Conservation (phyloP, 1,140 invertebrate genomes). For the Camponotus pennsylvanicus region DNA sequence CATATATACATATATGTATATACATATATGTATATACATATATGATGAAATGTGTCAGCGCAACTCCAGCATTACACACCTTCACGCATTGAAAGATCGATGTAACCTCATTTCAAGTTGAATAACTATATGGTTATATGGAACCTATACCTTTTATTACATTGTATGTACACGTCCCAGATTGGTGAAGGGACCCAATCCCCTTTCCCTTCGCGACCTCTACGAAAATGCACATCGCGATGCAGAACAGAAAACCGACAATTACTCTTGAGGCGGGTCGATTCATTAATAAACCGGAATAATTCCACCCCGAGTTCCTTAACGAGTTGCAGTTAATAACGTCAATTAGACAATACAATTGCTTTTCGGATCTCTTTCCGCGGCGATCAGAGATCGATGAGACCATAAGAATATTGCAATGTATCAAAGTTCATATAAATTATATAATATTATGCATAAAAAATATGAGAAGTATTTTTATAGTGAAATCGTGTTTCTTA, state of each 20-base stretch:
- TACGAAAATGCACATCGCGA: slow-evolving; percentile 44
- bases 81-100: slow-evolving; percentile 55
- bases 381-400: not conserved
- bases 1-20: not conserved
- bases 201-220: slow-evolving; percentile 45
- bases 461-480: not conserved
- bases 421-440: too few relatives aligned
- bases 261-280: slow-evolving; percentile 57
- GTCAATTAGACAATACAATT: slow-evolving; percentile 45
- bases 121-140: slow-evolving; percentile 49
- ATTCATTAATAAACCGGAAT: slow-evolving; percentile 66
- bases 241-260: slow-evolving; percentile 55
- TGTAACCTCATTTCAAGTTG: slow-evolving; percentile 68
- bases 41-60: slow-evolving; percentile 6
- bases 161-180: slow-evolving; percentile 54
- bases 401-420: not conserved
- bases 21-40: not conserved
- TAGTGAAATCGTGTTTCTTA: not conserved
- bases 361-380: slow-evolving; percentile 16
- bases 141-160: slow-evolving; percentile 61
- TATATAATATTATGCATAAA: not conserved
- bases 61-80: slow-evolving; percentile 39
- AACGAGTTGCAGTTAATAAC: slow-evolving; percentile 17
- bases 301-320: slow-evolving; percentile 6
- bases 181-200: slow-evolving; percentile 57